phyloP scores from a whole-genome alignment of 2,113 vertebrate genomes.

The Amblyornis subalaris region DNA sequence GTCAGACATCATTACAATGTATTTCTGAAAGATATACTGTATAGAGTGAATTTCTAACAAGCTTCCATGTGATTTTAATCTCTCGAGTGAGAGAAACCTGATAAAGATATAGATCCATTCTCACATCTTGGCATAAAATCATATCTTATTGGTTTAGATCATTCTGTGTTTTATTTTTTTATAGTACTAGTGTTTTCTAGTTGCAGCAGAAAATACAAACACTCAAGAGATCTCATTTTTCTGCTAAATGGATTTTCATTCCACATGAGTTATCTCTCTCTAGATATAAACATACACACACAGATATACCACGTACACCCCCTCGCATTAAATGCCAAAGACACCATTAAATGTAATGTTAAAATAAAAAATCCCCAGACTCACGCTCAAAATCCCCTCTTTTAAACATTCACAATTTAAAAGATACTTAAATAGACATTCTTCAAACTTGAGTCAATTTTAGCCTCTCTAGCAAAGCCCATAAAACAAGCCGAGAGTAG shows the following conservation, averaged over 20 bases:
- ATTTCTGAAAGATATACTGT: constrained; percentile 60
- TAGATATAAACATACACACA: constrained; percentile 49
- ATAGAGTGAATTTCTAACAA: constrained; percentile 58
- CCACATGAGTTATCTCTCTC: constrained; percentile 52
- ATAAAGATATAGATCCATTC: constrained; percentile 71
- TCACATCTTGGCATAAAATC: constrained; percentile 66
- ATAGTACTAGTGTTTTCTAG: constrained; percentile 60
- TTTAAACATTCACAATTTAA: constrained; percentile 52
- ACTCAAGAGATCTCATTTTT: constrained; percentile 62
- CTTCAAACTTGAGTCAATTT: constrained; percentile 61
- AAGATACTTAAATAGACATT: constrained; percentile 51
- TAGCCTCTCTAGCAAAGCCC: constrained; percentile 23
- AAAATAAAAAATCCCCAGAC: constrained; percentile 54
- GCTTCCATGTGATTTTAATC: constrained; percentile 68
- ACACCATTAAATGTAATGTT: constrained; percentile 52
- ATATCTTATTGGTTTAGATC: constrained; percentile 68
- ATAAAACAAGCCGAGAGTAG: constrained; percentile 11
- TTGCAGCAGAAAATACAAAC: constrained; percentile 64
- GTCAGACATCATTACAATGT: constrained; percentile 55
- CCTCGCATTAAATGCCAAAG: constrained; percentile 54
- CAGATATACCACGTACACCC: constrained; percentile 41
- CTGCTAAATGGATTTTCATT: constrained; percentile 66
- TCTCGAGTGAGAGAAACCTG: constrained; percentile 61
- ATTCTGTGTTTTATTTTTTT: constrained; percentile 44
- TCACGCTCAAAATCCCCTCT: not conserved